phyloP scores from a whole-genome alignment of 2,888 invertebrate genomes.

The Agelastica alni region DNA sequence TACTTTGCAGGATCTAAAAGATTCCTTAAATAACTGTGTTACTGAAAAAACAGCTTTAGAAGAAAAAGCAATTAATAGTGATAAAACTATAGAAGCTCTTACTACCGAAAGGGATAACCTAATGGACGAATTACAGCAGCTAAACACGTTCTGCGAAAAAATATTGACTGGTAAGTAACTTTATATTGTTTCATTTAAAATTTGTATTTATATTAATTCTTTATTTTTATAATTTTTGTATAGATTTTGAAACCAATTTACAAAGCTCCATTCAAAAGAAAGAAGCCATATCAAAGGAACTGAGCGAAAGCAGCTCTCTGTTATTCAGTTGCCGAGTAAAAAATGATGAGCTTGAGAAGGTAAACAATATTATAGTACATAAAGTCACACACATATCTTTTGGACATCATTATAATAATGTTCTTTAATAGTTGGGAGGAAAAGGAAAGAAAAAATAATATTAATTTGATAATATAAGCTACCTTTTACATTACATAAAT shows the following conservation, averaged over 20 bases:
- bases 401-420: too few relatives aligned
- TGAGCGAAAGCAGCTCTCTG: conserved; percentile 34
- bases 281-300: conserved; percentile 36
- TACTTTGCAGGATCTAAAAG: conserved; percentile 1
- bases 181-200: neutral
- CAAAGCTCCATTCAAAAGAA: conserved; percentile 37
- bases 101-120: conserved; percentile 38
- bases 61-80: conserved; percentile 22
- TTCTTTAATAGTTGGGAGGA: too few relatives aligned
- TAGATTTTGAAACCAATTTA: conserved; percentile 40
- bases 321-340: conserved; percentile 26
- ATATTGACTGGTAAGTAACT: conserved; percentile 35
- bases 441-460: too few relatives aligned
- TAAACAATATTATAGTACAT: too few relatives aligned
- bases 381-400: too few relatives aligned
- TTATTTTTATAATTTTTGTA: too few relatives aligned
- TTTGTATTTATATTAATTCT: neutral
- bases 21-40: conserved; percentile 21
- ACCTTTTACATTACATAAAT: too few relatives aligned
- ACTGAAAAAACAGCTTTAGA: conserved; percentile 26
- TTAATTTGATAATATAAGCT: too few relatives aligned
- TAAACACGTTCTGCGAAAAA: conserved; percentile 41
- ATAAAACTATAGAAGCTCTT: conserved; percentile 28
- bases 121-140: conserved; percentile 33
- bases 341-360: conserved; percentile 30